These are phyloP conservation scores for Coreoperca whiteheadi DNA, from an alignment of 2,113 vertebrate genomes.

Conservation along the genomic window DNA sequence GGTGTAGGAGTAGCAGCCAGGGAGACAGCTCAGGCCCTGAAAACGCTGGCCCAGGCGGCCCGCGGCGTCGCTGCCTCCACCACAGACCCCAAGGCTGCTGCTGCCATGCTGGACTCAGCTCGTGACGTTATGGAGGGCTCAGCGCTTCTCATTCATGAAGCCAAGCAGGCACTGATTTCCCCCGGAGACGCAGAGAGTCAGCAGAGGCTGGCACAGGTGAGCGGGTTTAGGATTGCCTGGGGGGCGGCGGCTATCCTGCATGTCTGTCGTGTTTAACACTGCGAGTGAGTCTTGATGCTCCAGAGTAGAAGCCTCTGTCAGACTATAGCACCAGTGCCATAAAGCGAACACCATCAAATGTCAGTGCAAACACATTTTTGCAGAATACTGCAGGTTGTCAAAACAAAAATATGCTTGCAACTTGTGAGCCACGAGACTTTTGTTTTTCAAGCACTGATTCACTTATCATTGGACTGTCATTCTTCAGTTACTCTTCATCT, in stretches of 20 bases:
- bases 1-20: conserved; percentile 93
- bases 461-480: neutral
- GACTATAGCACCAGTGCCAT: neutral
- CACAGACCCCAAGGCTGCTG: conserved; percentile 87
- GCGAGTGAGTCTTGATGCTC: neutral
- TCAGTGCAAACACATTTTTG: neutral
- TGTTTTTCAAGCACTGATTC: neutral
- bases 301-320: neutral
- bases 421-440: neutral
- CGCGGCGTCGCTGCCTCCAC: conserved; percentile 95
- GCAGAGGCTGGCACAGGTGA: conserved; percentile 96
- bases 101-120: conserved; percentile 95
- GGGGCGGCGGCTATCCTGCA: neutral
- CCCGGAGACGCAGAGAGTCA: conserved; percentile 96
- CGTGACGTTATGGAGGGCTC: conserved; percentile 98
- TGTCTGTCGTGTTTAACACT: conserved; percentile 9
- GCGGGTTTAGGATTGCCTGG: neutral
- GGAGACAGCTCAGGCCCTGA: conserved; percentile 96
- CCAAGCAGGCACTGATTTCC: conserved; percentile 92
- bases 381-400: neutral
- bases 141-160: conserved; percentile 95
- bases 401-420: neutral
- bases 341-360: conserved; percentile 7
- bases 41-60: conserved; percentile 93
- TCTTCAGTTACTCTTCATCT: neutral